Percentiles rank a stretch among this genome's conserved stretches.
Evolutionary conservation across 2,888 invertebrate genomes (phyloP).

Genomic region (Chironomus tentans): DNA sequence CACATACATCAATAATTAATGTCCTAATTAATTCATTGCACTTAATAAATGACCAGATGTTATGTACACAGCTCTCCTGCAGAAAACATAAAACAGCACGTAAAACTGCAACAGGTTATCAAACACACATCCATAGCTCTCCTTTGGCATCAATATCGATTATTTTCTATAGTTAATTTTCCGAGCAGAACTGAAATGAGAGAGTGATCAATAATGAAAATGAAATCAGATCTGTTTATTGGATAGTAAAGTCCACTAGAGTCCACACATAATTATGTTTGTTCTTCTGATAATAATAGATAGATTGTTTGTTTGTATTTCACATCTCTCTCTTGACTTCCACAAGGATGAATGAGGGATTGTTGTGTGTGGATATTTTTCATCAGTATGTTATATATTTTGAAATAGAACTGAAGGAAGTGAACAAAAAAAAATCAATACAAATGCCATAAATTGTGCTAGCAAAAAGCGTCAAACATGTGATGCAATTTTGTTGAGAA

Average conservation of each 20-base stretch:
- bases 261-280: neutral
- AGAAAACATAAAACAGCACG: too few species aligned
- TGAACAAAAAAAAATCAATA: slow-evolving; percentile 1
- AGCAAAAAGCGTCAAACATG: slow-evolving; percentile 8
- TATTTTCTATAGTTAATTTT: neutral
- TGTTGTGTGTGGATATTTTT: too few species aligned
- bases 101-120: too few species aligned
- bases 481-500: slow-evolving; percentile 9
- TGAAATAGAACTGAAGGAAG: neutral
- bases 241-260: neutral
- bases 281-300: neutral
- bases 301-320: neutral
- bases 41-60: neutral
- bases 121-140: too few species aligned
- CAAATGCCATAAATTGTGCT: neutral
- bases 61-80: too few species aligned
- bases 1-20: neutral
- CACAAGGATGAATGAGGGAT: too few species aligned
- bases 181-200: neutral
- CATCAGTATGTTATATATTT: neutral
- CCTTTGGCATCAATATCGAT: neutral
- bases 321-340: neutral
- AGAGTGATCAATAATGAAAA: neutral
- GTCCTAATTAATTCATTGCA: neutral
- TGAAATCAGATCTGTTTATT: neutral